Base-by-base conservation (phyloP, 2,888 invertebrate species). In the Rotaria magnacalcarata region DNA sequence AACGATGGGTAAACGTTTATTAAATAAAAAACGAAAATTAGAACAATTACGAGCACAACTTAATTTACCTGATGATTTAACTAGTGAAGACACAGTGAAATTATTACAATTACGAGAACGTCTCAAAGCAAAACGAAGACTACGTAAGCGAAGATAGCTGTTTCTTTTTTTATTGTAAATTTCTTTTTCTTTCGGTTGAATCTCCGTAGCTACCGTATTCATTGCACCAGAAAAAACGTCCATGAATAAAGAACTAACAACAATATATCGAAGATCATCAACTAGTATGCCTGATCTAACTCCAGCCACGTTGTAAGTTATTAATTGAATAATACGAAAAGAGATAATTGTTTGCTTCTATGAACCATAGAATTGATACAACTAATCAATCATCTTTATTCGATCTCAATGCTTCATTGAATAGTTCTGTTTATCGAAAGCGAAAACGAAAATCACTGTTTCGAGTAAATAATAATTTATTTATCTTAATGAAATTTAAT, bases 11-110 rank as follows among this genome's bases (percentile, higher is more conserved):
- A 80, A 80, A 80, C 80, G 80, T 43, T 47, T 80, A 47, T 47
- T 80, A 24, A 80, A 80, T 80, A 80, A 80, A 80, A 80, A 80
- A 47, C 43, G 80, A 80, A 80, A 80, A 80, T n/a, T 80, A 80
- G 47, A 43, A 47, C 47, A 80, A 47, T 47, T 80, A n/a, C 24
- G 80, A 47, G 43, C 80, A 47, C 80, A 80, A 80, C 47, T 80
- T 47, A 80, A 80, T 47, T 24, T 80, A 80, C 80, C 80, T 4
- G n/a, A 21, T 8, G 80, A 80, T 47, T 80, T 80, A 80, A 24
- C 80, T 10, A 24, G 8, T 41, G 80, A 80, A 80, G 80, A 80
- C 34, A 80, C 43, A 24, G 47, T 47, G 0, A 80, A 80, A 47
- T 80, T 80, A 10, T 21, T 47, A n/a, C 80, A 80, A 80, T 11